Evolutionary conservation across 2,888 invertebrate genomes (phyloP), one percentile per base, ranked within the genome.

Genomic region (Pristionchus exspectatus): DNA sequence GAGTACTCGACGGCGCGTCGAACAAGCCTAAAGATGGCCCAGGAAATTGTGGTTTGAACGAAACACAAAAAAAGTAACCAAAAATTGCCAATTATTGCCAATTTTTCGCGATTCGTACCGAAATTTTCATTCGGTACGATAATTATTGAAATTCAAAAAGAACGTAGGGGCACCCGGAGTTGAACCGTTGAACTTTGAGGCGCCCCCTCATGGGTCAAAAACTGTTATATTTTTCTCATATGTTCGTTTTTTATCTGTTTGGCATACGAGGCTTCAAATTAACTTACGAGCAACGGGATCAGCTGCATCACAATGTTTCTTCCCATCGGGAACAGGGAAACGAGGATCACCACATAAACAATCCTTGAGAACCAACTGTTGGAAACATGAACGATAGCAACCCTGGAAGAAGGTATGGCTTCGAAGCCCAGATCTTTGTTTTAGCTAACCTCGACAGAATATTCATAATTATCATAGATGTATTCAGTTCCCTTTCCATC

Each of bases 261-360:
- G 9, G n/a, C 24, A n/a, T 81, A 5, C 38, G 12, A 38, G 38
- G 38, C 5, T 84, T 12, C 30, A 84, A 86, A 16, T 18, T n/a
- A 33, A 87, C 88, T 38, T 24, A 88, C 88, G 66, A 0, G 88
- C 88, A n/a, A 88, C 88, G 12, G 88, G 88, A 63, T 88, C 88
- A 14, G 88, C 88, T 12, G 88, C 88, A 90, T 93, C 90, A 90
- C 94, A 94, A 86, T 93, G 94, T n/a, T 85, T 69, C 59, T 90
- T 90, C 50, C 91, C 91, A 33, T 91, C 92, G 16, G 92, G 91
- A 0, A 93, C 92, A 18, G 94, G 94, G 90, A 95, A 95, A 18
- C 95, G 90, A 24, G 94, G 94, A 90, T 94, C 94, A 38, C 93
- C 93, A 89, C 94, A 94, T 69, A 93, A 92, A 86, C 94, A 94